Evolutionary conservation across 2,113 vertebrate genomes (phyloP), one percentile per base, ranked within the genome.

Genomic region (Candoia aspera): DNA sequence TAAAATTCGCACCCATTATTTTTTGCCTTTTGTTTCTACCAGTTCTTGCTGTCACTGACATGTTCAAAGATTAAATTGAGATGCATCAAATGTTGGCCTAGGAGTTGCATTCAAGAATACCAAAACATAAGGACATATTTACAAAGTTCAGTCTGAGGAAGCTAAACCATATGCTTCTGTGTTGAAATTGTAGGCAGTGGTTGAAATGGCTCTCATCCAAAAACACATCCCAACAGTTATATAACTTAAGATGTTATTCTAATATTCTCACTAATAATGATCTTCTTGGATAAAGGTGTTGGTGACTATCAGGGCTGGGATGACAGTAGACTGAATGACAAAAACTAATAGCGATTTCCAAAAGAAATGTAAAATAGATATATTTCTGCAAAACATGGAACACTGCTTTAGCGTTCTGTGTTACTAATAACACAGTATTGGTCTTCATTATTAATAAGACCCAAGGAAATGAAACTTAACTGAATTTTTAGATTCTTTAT

Each of bases 181-280:
- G 58, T 90, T 95, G 93, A 97, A 96, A 96, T 95, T 54, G 95
- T 90, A 87, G 93, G 92, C 93, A 87, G 37, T 96, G 84, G 97
- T 97, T 96, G 73, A 91, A 93, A 57, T 96, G 95, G 96, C 95
- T 92, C 55, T 89, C 85, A 79, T 94, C 95, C 96, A 97, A 92
- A 89, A 95, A 92, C 53, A 53, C 85, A 94, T 90, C 92, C 0
- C 8, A 94, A 85, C 87, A 91, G 90, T 93, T 94, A 83, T 11
- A 86, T 89, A 96, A 91, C 91, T 91, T 2, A 29, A 94, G 87
- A 49, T 87, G 85, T 3, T 95, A 42, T 94, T 89, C 85, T 0
- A 58, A 86, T 26, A 92, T 92, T 84, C 60, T 53, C 91, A 90
- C 57, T 91, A 23, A 1, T 91, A 29, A 29, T 94, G 60, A 95